Conservation (phyloP, 2,113 vertebrate genomes). For the Pseudorhombus dupliciocellatus region DNA sequence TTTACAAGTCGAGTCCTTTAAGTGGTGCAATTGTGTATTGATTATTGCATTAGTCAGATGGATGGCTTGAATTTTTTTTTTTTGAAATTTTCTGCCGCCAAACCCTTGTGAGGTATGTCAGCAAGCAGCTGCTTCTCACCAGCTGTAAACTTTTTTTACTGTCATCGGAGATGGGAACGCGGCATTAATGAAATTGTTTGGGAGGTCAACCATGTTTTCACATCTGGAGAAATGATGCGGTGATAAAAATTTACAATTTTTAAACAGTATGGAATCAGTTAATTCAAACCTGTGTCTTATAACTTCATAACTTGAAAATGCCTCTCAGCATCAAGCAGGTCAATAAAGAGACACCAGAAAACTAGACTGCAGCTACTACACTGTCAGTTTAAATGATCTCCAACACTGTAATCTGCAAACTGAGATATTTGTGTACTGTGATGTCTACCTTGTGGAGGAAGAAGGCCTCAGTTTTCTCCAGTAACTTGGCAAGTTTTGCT, state of each 20-base stretch:
- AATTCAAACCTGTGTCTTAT: too few species aligned
- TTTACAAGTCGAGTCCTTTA: too few species aligned
- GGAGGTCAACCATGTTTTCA: background rate
- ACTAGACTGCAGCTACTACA: background rate
- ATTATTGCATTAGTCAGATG: background rate
- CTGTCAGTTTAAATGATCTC: background rate
- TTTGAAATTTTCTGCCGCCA: background rate
- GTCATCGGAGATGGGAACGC: too few species aligned
- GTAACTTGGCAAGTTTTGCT: slow-evolving; percentile 81
- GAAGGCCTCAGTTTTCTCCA: slow-evolving; percentile 85
- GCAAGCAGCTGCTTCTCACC: too few species aligned
- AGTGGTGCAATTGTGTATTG: background rate
- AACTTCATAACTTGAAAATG: background rate
- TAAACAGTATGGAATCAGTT: too few species aligned
- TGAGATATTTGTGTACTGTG: too few species aligned
- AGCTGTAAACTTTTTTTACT: too few species aligned
- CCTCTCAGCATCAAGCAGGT: background rate
- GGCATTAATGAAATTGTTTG: too few species aligned
- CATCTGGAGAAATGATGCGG: too few species aligned
- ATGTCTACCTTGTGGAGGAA: slow-evolving; percentile 84
- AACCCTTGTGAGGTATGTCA: background rate
- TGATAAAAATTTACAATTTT: too few species aligned
- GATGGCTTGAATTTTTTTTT: background rate
- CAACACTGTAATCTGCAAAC: background rate
- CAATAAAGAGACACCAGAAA: background rate